A percentile compares a stretch with the other conserved stretches of the same genome.
These are phyloP conservation scores for Scaptomyza caliginosa DNA, from an alignment of 2,888 invertebrate species.

Conservation along the genomic window DNA sequence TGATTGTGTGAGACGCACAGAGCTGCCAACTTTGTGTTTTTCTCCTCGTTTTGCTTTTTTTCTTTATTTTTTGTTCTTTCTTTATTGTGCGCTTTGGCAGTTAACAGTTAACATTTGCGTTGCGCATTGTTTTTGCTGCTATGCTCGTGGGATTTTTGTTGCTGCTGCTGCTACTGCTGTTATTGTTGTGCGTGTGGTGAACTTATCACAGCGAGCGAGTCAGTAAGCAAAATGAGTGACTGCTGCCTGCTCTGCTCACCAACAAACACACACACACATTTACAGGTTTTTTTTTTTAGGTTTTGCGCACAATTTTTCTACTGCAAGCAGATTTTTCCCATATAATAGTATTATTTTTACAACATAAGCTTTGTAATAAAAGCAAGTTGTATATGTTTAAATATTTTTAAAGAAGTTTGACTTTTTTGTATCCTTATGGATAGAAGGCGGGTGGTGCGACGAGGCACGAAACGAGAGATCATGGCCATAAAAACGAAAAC, in stretches of 20 bases:
- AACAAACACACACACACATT: slow-evolving; percentile 20
- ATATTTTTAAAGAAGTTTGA: background rate
- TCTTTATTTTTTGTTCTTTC: background rate
- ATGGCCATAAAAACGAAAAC: slow-evolving; percentile 63
- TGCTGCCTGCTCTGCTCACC: slow-evolving; percentile 20
- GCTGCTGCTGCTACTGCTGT: background rate
- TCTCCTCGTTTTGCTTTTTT: too few relatives aligned
- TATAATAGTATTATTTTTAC: slow-evolving; percentile 7
- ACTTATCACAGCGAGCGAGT: slow-evolving; percentile 44
- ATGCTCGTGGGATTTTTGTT: slow-evolving; percentile 24
- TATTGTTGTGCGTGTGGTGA: slow-evolving; percentile 47
- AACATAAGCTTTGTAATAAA: background rate
- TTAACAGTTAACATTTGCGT: slow-evolving; percentile 54
- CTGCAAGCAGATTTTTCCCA: background rate
- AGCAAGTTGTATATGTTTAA: background rate
- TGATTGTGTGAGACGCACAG: slow-evolving; percentile 26
- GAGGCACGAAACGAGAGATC: slow-evolving; percentile 63
- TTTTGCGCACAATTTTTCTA: slow-evolving; percentile 15
- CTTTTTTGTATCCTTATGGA: slow-evolving; percentile 44
- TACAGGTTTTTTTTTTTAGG: slow-evolving; percentile 35
- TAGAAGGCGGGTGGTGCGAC: slow-evolving; percentile 11
- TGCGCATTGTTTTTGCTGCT: slow-evolving; percentile 54
- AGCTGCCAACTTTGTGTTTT: slow-evolving; percentile 46
- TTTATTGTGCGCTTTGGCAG: slow-evolving; percentile 42
- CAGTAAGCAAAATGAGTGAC: slow-evolving; percentile 33